Conservation (phyloP, 2,797 vertebrate species). For the Dendrocincla tyrannina region DNA sequence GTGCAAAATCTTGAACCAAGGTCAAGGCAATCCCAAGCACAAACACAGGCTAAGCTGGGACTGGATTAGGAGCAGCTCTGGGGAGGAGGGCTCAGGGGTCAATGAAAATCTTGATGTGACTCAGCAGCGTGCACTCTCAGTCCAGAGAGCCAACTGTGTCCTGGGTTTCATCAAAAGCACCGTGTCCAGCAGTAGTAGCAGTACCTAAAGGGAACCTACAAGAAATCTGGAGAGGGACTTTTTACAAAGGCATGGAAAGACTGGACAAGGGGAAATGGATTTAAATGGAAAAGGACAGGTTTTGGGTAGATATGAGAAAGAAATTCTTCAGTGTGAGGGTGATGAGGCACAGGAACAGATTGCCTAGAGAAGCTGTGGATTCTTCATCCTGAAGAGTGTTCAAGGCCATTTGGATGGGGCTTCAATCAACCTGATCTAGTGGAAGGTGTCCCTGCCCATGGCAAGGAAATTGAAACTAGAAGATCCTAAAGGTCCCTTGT, state of each 20-base stretch:
- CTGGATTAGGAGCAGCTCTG: not conserved
- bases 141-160: not conserved
- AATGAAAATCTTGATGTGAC: not conserved
- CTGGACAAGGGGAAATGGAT: not conserved
- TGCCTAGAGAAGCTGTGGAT: not conserved
- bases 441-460: not conserved
- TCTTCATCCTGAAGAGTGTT: not conserved
- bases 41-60: not conserved
- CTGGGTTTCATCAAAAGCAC: too few species aligned
- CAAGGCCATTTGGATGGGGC: not conserved
- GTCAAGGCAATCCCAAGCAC: not conserved
- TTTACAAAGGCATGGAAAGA: not conserved
- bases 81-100: not conserved
- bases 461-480: not conserved
- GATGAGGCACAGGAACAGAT: not conserved
- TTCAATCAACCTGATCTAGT: not conserved
- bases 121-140: not conserved
- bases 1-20: not conserved
- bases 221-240: not conserved
- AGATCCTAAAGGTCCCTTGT: not conserved
- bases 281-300: not conserved
- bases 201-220: not conserved
- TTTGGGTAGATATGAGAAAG: not conserved
- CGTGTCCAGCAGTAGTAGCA: too few species aligned
- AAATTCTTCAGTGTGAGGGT: not conserved